Base-by-base conservation (phyloP, 2,113 vertebrate genomes). In the Monopterus albus region DNA sequence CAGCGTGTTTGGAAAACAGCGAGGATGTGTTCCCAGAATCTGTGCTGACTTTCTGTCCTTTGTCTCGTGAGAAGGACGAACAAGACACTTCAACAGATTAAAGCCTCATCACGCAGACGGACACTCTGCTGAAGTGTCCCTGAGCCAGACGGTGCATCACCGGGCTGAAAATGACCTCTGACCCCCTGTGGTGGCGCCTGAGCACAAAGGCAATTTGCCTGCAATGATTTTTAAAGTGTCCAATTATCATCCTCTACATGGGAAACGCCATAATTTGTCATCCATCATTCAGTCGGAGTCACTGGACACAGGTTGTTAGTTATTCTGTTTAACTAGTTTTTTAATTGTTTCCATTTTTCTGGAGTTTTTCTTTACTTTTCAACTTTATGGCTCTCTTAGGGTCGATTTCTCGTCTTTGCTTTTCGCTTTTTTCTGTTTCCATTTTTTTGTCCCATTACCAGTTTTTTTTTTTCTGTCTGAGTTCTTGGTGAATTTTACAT, bases 271-370 rank as follows among this genome's bases (percentile, higher is more conserved):
- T 80, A 65, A 81, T 70, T 67, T 58, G 73, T 57, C 79, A 65
- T 84, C 82, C 45, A 80, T 87, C 79, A 82, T 57, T 9, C 4
- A 43, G 74, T 53, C 70, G 29, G 51, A 46, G n/a, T n/a, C n/a
- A n/a, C n/a, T n/a, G n/a, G n/a, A 5, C 13, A n/a, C 11, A 7
- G 21, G 8, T 6, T 35, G 12, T 36, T 38, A 2, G 26, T 12
- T 11, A 4, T 5, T 17, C 13, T 11, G 11, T 61, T 23, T 18
- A 17, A 17, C 8, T 26, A 11, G 13, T 38, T 11, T 26, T 58
- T 31, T 11, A 2, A 9, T 23, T 46, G n/a, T n/a, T n/a, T n/a
- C n/a, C n/a, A n/a, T n/a, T n/a, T n/a, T n/a, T n/a, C n/a, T n/a
- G n/a, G n/a, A n/a, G n/a, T n/a, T n/a, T n/a, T n/a, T n/a, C n/a